Conservation (phyloP, 2,113 vertebrate genomes). For the Montifringilla adamsi region DNA sequence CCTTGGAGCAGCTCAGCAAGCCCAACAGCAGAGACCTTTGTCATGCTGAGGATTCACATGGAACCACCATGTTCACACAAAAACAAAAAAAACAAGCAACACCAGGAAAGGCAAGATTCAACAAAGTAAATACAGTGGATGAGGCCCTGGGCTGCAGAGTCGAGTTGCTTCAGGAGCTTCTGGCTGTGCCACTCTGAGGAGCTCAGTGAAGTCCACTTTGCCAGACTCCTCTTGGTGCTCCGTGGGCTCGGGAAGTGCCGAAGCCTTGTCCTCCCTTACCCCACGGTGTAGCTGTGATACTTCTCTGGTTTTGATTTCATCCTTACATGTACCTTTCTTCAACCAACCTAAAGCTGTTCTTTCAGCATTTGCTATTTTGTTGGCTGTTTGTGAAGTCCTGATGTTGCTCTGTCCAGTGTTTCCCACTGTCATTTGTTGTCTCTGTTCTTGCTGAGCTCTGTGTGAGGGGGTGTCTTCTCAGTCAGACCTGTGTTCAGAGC, state of each 20-base stretch:
- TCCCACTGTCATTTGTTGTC: neutral
- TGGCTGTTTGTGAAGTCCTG: neutral
- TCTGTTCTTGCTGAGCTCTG: neutral
- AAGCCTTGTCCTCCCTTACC: neutral
- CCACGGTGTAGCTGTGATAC: neutral
- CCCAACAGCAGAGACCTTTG: neutral
- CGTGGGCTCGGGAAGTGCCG: fast-evolving
- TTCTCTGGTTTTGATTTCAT: neutral
- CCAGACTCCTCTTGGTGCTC: neutral
- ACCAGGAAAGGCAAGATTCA: neutral
- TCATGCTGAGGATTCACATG: neutral
- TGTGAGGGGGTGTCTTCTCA: neutral
- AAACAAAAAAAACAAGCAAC: neutral
- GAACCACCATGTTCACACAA: neutral
- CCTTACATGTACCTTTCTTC: neutral
- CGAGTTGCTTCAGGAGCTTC: neutral
- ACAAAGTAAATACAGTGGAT: neutral
- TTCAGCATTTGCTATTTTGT: neutral
- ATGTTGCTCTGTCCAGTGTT: neutral
- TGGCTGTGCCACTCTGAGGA: neutral
- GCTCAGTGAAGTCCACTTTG: neutral
- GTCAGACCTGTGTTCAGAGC: neutral
- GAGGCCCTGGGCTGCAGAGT: neutral
- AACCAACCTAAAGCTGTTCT: neutral
- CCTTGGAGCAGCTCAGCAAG: neutral